These are phyloP conservation scores for Paguma larvata DNA, from an alignment of 2,797 vertebrate species.

Conservation along the genomic window DNA sequence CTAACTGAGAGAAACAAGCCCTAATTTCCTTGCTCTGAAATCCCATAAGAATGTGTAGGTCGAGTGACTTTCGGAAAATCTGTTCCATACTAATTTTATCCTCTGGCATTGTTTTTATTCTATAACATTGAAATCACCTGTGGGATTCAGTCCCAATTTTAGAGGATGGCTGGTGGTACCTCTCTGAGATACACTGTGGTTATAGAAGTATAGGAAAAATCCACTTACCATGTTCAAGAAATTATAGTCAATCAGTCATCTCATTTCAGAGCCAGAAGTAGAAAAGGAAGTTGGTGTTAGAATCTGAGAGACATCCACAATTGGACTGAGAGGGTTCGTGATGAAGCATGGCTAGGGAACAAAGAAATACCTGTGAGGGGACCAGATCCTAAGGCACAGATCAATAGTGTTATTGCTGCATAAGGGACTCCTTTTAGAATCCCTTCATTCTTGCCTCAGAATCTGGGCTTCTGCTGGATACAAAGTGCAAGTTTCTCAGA, in stretches of 20 bases:
- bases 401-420: not conserved
- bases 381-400: not conserved
- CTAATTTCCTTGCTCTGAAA: constrained; percentile 19
- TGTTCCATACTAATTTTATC: not conserved
- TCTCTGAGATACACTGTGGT: not conserved
- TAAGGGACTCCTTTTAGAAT: not conserved
- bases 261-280: not conserved
- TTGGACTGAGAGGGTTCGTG: not conserved
- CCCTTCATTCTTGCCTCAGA: not conserved
- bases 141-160: not conserved
- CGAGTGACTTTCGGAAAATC: not conserved
- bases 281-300: not conserved
- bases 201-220: not conserved
- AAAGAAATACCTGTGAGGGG: not conserved
- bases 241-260: not conserved
- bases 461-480: not conserved
- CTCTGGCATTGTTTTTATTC: not conserved
- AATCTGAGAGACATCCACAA: not conserved
- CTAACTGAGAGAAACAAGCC: not conserved
- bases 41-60: not conserved
- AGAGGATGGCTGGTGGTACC: not conserved
- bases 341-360: not conserved
- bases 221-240: not conserved
- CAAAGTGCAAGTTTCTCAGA: not conserved
- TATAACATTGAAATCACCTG: not conserved